These are phyloP conservation scores for Anas flavirostris DNA, from an alignment of 2,797 vertebrate species.

Conservation along the genomic window DNA sequence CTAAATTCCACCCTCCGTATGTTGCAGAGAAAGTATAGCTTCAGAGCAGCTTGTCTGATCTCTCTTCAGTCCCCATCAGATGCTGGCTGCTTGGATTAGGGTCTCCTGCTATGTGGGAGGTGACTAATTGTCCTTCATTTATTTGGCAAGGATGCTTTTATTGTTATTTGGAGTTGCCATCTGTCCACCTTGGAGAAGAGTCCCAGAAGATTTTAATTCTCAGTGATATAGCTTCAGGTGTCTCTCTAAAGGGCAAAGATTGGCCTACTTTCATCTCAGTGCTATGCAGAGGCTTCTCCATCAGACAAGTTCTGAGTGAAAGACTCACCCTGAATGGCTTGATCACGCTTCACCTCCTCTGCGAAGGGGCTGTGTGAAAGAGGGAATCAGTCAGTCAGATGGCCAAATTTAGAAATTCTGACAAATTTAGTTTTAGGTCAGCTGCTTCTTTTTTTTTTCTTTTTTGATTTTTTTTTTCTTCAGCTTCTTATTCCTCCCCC, in stretches of 20 bases:
- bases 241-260: background rate
- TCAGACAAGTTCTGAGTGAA: background rate
- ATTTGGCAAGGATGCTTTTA: slow-evolving; percentile 16
- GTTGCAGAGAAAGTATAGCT: background rate
- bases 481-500: background rate
- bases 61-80: background rate
- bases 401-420: slow-evolving; percentile 21
- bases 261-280: slow-evolving; percentile 10
- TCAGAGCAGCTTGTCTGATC: background rate
- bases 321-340: background rate
- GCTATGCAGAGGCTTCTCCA: background rate
- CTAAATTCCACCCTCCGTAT: background rate
- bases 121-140: slow-evolving; percentile 1
- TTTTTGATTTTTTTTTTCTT: background rate
- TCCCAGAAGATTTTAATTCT: slow-evolving; percentile 31
- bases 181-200: slow-evolving; percentile 7
- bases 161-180: background rate
- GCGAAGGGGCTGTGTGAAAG: background rate
- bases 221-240: slow-evolving; percentile 1
- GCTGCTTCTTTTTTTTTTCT: background rate
- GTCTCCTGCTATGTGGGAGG: background rate
- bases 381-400: background rate
- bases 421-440: slow-evolving; percentile 11
- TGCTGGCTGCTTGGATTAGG: background rate
- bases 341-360: background rate